Conservation (phyloP, 2,888 invertebrate species). For the Latheticus oryzae region DNA sequence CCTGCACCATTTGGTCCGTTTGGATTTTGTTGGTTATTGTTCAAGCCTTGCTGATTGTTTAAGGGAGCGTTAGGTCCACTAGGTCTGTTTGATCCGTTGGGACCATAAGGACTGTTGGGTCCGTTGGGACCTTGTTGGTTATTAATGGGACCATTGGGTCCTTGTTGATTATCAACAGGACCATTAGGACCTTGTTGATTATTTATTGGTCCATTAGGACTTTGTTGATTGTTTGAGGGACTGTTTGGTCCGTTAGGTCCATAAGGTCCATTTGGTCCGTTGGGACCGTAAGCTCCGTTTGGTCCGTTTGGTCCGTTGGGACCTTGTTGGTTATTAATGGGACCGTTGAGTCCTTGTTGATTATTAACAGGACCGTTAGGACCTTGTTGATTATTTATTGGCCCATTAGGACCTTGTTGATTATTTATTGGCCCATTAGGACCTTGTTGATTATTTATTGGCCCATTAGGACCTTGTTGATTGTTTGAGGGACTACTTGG, state of each 20-base stretch:
- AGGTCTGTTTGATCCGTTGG: constrained; percentile 39
- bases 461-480: constrained; percentile 22
- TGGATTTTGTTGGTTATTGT: too few relatives aligned
- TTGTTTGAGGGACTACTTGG: too few relatives aligned
- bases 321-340: constrained; percentile 20
- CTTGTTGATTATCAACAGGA: constrained; percentile 32
- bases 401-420: constrained; percentile 15
- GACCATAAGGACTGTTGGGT: constrained; percentile 36
- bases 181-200: constrained; percentile 30
- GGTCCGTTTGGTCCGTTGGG: constrained; percentile 40
- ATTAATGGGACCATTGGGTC: constrained; percentile 23
- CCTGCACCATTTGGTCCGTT: too few relatives aligned
- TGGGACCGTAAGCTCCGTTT: constrained; percentile 23
- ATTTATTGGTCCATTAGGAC: constrained; percentile 10
- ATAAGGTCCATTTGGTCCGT: too few relatives aligned
- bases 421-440: too few relatives aligned
- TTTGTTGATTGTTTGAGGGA: constrained; percentile 22
- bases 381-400: background rate
- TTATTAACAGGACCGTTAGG: constrained; percentile 10
- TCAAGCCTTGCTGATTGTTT: constrained; percentile 17
- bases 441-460: too few relatives aligned
- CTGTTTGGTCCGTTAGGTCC: constrained; percentile 39
- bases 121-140: constrained; percentile 23
- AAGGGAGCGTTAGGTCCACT: constrained; percentile 9
- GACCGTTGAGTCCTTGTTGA: constrained; percentile 16